A percentile compares a stretch with the other conserved stretches of the same genome.
These are phyloP conservation scores for Campylorhamphus procurvoides DNA, from an alignment of 2,113 vertebrate species.

Conservation along the genomic window DNA sequence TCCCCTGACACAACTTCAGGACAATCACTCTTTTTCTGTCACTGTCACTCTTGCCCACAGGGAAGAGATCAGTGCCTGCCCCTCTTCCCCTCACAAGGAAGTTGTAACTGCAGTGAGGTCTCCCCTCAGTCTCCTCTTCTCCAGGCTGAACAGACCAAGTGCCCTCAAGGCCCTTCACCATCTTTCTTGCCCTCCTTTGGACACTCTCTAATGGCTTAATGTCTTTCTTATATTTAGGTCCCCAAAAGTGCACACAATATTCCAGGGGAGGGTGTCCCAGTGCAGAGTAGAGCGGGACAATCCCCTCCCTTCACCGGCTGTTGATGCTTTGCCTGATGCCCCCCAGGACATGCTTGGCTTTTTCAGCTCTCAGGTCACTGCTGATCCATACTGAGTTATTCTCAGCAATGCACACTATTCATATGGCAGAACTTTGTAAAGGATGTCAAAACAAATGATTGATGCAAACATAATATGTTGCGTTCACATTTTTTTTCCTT, in stretches of 20 bases:
- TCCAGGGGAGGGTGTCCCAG: not conserved
- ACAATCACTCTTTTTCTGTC: not conserved
- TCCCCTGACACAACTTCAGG: not conserved
- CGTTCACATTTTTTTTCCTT: not conserved
- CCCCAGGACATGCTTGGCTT: accelerated
- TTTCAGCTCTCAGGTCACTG: not conserved
- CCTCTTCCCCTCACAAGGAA: not conserved
- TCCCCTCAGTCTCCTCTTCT: not conserved
- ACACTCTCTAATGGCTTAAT: not conserved
- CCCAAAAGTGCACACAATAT: not conserved
- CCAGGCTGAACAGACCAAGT: not conserved
- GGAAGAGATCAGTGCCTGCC: not conserved
- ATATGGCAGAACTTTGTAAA: not conserved
- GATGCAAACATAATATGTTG: not conserved
- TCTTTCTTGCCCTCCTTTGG: not conserved
- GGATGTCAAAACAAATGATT: not conserved
- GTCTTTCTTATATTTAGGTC: not conserved
- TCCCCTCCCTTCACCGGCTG: not conserved
- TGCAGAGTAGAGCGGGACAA: not conserved
- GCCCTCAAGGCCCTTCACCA: not conserved
- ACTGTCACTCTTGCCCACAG: not conserved
- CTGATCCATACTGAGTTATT: not conserved
- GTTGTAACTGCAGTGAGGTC: not conserved
- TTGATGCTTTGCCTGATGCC: not conserved
- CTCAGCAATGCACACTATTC: not conserved